Conservation (phyloP, 1,140 invertebrate species). For the Sycobia sp. region DNA sequence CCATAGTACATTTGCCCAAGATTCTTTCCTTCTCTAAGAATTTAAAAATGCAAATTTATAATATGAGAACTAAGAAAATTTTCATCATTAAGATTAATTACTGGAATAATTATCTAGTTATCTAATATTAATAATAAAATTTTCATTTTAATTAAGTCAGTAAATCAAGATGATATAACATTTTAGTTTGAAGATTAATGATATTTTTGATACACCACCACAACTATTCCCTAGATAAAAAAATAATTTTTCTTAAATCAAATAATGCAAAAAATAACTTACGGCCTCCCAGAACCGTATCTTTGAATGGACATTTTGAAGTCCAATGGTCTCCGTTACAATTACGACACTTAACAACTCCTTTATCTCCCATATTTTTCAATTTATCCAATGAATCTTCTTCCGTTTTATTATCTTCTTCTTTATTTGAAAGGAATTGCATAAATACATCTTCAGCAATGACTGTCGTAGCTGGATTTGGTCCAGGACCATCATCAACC, state of each 20-base stretch:
- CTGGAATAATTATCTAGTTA: too few relatives aligned
- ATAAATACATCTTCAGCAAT: slow-evolving; percentile 95
- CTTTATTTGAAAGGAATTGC: slow-evolving; percentile 87
- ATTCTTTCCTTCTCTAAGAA: too few relatives aligned
- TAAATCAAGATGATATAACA: slow-evolving; percentile 2
- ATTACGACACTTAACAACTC: slow-evolving; percentile 90
- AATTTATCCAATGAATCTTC: slow-evolving; percentile 82
- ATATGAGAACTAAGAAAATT: too few relatives aligned
- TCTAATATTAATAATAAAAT: too few relatives aligned
- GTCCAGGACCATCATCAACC: slow-evolving; percentile 87
- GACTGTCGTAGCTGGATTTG: slow-evolving; percentile 95
- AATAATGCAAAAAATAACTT: too few relatives aligned
- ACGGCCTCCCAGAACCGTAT: slow-evolving; percentile 75
- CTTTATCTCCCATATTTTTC: slow-evolving; percentile 72
- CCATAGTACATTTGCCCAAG: too few relatives aligned
- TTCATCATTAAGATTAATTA: too few relatives aligned
- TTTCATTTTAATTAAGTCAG: neutral
- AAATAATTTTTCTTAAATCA: too few relatives aligned
- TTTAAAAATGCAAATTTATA: too few relatives aligned
- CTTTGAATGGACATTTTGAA: slow-evolving; percentile 95
- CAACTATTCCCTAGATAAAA: too few relatives aligned
- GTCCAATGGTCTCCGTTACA: slow-evolving; percentile 98
- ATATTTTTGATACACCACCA: too few relatives aligned
- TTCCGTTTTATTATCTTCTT: slow-evolving; percentile 83
- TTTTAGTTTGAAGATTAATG: neutral